Conservation (phyloP, 1,140 invertebrate genomes). For the Cherax quadricarinatus region DNA sequence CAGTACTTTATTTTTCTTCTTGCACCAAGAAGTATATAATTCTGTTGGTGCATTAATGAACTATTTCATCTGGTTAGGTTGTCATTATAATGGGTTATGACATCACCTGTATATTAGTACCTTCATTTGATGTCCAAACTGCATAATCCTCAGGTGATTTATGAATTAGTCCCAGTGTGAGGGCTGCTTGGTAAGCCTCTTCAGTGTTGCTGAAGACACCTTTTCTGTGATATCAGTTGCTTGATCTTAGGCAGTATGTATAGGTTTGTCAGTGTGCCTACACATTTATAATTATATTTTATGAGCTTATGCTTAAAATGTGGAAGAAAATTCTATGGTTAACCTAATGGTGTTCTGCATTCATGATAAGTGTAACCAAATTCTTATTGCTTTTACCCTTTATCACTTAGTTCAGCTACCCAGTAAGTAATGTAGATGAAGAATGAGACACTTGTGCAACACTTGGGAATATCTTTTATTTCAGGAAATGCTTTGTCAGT, state of each 20-base stretch:
- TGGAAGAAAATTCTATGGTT: neutral
- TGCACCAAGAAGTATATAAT: neutral
- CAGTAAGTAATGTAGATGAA: neutral
- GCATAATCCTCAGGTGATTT: neutral
- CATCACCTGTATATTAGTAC: neutral
- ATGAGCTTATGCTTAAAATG: constrained; percentile 2
- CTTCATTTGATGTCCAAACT: neutral
- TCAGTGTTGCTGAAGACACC: neutral
- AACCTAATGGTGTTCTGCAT: neutral
- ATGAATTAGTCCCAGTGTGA: constrained; percentile 1
- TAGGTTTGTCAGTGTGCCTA: constrained; percentile 15
- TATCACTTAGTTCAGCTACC: neutral
- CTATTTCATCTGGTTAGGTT: neutral
- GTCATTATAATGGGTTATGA: neutral
- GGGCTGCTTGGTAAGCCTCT: constrained; percentile 7
- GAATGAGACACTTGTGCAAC: too few species aligned
- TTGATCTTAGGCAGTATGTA: neutral
- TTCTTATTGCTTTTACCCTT: neutral
- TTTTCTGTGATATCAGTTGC: constrained; percentile 12
- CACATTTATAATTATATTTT: neutral
- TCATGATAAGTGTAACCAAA: neutral
- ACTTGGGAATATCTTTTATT: too few species aligned
- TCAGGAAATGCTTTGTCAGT: too few species aligned
- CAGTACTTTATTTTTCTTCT: neutral
- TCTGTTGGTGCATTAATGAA: neutral